Evolutionary conservation across 2,888 invertebrate species (phyloP), one percentile per base, ranked within the genome.

Genomic region (Strigamia transsilvanica): DNA sequence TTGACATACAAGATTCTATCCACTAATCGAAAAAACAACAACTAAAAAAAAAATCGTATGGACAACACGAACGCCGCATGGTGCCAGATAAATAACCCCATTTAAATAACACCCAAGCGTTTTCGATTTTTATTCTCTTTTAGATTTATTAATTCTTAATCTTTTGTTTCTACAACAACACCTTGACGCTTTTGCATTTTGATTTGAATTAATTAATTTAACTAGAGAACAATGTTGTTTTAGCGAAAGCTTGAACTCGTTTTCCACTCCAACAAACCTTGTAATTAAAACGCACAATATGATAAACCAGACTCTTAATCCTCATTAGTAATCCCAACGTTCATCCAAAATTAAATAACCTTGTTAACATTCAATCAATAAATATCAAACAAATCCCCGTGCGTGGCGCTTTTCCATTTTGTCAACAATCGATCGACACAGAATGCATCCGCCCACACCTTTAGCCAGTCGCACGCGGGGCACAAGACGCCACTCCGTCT

Each of bases 401-500:
- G 73, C 32, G 27, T 73, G 73, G 73, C 73, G 73, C 73, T 32
- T 73, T 73, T 73, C 73, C 32, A 73, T 73, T 73, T 73, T 73
- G 73, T 73, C 73, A 73, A 73, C 73, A 73, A 73, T 73, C 73
- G 73, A 73, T 73, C 27, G 73, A 73, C 13, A 12, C 23, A 6
- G 32, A 73, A 73, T 32, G 73, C 73, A 73, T 27, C 23, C 73
- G 73, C 73, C 73, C 73, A 73, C 73, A 73, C 73, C 73, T 73
- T 27, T 23, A 32, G 27, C 73, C 73, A 56, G 73, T 12, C 73
- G 73, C 73, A 73, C 73, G 73, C 73, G 73, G 73, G 73, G 73
- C 73, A 73, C 73, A 73, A 73, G 73, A 73, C 73, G 73, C 73
- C 73, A 73, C 73, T 73, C 32, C 73, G 73, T 73, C 73, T 73